Evolutionary conservation across 30 jellyfish, hydroid and myxozoan species (phyloP), one percentile per base, ranked within the genome.

Genomic region (Chrysaora quinquecirrha): DNA sequence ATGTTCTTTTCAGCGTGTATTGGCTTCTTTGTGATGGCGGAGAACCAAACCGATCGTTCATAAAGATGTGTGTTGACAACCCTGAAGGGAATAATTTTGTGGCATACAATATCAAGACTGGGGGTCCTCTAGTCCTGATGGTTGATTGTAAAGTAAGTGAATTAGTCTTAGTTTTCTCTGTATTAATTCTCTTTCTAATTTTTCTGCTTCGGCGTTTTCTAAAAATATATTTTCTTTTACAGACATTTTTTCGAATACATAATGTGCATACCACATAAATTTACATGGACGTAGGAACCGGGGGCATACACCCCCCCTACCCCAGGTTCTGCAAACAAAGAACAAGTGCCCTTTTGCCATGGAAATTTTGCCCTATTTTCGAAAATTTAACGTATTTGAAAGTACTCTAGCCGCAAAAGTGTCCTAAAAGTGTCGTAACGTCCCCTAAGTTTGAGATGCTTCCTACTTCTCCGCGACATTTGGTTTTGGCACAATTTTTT

Each of bases 21-120:
- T 43, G 58, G 58, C 58, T 43, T 43, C 58, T 43, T 43, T 43
- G 58, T 43, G 58, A 43, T 43, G 58, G 58, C 58, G 58, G 58
- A 43, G 58, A 9, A 43, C 58, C 58, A 43, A 43, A 43, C 58
- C 9, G 9, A 43, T 43, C 58, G 58, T 43, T 9, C 16, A 43
- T 43, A 43, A 43, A 43, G 58, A 43, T 43, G 58, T 43, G 58
- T 43, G 58, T 43, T 43, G 58, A 43, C 58, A 43, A 43, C 9
- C 58, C 9, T 6, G 58, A 43, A 43, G n/a, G 58, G 58, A 16
- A 16, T 9, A 6, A 9, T 16, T 43, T 16, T 43, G n/a, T n/a
- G n/a, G n/a, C n/a, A n/a, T n/a, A n/a, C n/a, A n/a, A n/a, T n/a
- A n/a, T n/a, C n/a, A n/a, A n/a, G n/a, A n/a, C n/a, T n/a, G n/a